Evolutionary conservation across 2,797 vertebrate genomes (phyloP).

Genomic region (Sardinella longiceps): DNA sequence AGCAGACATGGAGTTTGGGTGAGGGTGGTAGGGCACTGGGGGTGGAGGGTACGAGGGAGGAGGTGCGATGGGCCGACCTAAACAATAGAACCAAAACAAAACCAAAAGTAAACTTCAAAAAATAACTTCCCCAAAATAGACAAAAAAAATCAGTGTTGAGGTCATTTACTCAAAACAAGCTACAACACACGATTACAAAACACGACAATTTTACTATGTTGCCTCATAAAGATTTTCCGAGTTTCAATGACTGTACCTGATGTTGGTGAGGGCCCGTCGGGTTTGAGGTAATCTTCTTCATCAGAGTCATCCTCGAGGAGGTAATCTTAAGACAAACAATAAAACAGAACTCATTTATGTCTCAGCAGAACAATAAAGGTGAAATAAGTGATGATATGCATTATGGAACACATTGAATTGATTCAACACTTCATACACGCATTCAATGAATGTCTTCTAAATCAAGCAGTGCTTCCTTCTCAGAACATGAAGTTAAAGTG

Average conservation of each 20-base stretch:
- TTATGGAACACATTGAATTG: no score
- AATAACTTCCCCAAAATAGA: no score
- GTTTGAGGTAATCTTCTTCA: slow-evolving; percentile 86
- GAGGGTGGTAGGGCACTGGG: slow-evolving; percentile 72
- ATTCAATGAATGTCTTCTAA: no score
- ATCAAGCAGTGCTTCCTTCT: no score
- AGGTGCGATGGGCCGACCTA: slow-evolving; percentile 70
- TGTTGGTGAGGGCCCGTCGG: slow-evolving; percentile 70
- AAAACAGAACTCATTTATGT: not conserved
- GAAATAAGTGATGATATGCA: no score
- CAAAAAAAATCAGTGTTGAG: not conserved
- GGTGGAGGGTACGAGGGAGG: slow-evolving; percentile 91
- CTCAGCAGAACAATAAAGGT: no score
- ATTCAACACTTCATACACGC: no score
- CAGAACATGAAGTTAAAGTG: no score
- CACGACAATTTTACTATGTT: not conserved
- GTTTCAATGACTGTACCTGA: slow-evolving; percentile 49
- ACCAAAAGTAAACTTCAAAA: not conserved
- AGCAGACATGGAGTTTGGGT: not conserved
- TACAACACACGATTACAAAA: not conserved
- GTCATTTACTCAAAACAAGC: not conserved
- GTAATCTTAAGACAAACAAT: slow-evolving; percentile 66
- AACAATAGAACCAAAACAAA: slow-evolving; percentile 29
- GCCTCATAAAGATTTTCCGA: not conserved
- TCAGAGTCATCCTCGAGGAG: slow-evolving; percentile 84